phyloP scores from a whole-genome alignment of 2,888 invertebrate genomes.

The Apamea monoglypha region DNA sequence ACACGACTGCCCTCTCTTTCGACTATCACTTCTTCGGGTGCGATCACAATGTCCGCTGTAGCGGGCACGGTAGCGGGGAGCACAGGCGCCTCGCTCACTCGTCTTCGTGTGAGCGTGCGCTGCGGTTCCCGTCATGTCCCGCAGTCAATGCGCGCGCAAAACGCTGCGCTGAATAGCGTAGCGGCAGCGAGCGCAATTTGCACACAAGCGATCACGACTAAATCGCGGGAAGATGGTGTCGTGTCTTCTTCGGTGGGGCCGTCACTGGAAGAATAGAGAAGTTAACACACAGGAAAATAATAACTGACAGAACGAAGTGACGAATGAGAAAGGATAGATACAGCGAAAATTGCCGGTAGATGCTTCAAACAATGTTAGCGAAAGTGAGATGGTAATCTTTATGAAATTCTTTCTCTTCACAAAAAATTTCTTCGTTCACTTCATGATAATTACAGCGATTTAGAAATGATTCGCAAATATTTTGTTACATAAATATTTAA shows the following conservation, averaged over 20 bases:
- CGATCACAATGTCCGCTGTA: slow-evolving; percentile 73
- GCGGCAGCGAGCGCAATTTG: slow-evolving; percentile 88
- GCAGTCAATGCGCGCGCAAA: slow-evolving; percentile 90
- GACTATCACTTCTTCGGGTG: slow-evolving; percentile 75
- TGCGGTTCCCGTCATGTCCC: slow-evolving; percentile 85
- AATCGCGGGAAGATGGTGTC: slow-evolving; percentile 82
- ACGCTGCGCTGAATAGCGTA: slow-evolving; percentile 88
- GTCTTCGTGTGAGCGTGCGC: slow-evolving; percentile 82
- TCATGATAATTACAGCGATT: background rate
- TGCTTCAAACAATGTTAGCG: background rate
- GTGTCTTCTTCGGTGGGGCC: slow-evolving; percentile 83
- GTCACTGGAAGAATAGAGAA: slow-evolving; percentile 77
- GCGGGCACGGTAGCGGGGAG: slow-evolving; percentile 74
- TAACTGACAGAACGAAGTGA: background rate
- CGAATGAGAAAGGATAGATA: background rate
- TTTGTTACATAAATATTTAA: slow-evolving; percentile 30
- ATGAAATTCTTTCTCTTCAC: background rate
- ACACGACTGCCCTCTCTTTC: slow-evolving; percentile 89
- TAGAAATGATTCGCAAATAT: slow-evolving; percentile 13
- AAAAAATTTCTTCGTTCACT: background rate
- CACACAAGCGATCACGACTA: slow-evolving; percentile 87
- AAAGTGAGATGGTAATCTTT: background rate
- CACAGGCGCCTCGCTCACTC: slow-evolving; percentile 82
- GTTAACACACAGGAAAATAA: background rate
- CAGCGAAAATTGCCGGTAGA: background rate